A percentile compares a stretch with the other conserved stretches of the same genome.
Evolutionary conservation across 2,797 vertebrate species (phyloP).

Genomic region (Melopsittacus undulatus): DNA sequence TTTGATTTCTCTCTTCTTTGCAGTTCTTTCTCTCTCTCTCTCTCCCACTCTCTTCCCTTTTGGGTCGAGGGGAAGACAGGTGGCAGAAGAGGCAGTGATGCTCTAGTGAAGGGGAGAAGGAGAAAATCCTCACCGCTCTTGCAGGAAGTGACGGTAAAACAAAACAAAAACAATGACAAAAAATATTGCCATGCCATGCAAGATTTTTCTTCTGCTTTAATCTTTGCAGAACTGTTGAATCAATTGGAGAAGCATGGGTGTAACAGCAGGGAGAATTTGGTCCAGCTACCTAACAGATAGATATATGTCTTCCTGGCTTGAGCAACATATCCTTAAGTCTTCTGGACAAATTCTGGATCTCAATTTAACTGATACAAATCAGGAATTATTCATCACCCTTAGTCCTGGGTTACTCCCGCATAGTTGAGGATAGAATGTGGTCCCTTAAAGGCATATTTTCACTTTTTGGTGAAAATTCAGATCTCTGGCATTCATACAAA

Average conservation of each 20-base stretch:
- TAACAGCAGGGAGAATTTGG: conserved; percentile 17
- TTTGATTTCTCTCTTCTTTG: conserved; percentile 59
- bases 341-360: conserved; percentile 41
- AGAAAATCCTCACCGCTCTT: background rate
- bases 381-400: background rate
- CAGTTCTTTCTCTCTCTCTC: conserved; percentile 50
- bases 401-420: background rate
- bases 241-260: background rate
- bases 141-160: background rate
- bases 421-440: background rate
- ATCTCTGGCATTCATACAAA: background rate
- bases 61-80: conserved; percentile 5
- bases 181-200: background rate
- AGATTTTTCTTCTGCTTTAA: conserved; percentile 25
- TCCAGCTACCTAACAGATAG: background rate
- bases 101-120: conserved; percentile 17
- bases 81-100: conserved; percentile 22
- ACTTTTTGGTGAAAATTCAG: conserved; percentile 3
- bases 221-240: background rate
- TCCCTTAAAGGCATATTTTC: conserved; percentile 19
- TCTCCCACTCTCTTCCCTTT: conserved; percentile 16
- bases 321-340: background rate
- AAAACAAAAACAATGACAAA: background rate
- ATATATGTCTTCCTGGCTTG: background rate
- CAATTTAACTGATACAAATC: conserved; percentile 34